Conservation (phyloP, 2,797 vertebrate genomes). For the Poecilia picta region DNA sequence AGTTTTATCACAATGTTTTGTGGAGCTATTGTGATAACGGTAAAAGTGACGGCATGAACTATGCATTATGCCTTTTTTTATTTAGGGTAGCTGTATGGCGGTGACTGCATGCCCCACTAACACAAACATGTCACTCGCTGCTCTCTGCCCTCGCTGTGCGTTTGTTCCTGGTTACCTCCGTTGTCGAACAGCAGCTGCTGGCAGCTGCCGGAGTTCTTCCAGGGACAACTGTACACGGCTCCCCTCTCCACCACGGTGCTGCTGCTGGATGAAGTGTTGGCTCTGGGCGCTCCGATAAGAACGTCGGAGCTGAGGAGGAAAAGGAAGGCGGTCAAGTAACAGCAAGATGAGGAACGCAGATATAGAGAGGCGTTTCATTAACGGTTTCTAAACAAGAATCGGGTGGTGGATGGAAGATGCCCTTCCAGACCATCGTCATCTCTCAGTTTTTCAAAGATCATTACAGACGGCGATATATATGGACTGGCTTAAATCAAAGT, state of each 20-base stretch:
- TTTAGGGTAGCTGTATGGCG: no score
- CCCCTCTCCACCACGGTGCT: slow-evolving; percentile 75
- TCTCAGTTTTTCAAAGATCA: no score
- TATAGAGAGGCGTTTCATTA: neutral
- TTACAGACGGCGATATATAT: no score
- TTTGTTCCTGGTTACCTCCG: slow-evolving; percentile 63
- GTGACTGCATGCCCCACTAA: neutral
- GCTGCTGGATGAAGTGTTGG: slow-evolving; percentile 63
- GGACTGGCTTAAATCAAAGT: no score
- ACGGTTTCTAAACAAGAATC: neutral
- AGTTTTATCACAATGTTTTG: no score
- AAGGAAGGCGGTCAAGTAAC: neutral
- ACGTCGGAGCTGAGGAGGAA: slow-evolving; percentile 71
- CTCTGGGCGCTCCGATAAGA: slow-evolving; percentile 81
- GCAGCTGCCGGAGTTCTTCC: slow-evolving; percentile 56
- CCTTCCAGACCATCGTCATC: neutral
- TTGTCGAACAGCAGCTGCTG: slow-evolving; percentile 75
- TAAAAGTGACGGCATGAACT: no score
- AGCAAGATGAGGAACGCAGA: neutral
- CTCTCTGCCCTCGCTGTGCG: neutral
- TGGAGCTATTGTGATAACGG: no score
- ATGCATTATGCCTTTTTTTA: no score
- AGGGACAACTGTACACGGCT: slow-evolving; percentile 81
- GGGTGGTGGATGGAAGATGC: neutral
- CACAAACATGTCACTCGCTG: neutral